Evolutionary conservation across 2,113 vertebrate genomes (phyloP).

Genomic region (Odobenus rosmarus): DNA sequence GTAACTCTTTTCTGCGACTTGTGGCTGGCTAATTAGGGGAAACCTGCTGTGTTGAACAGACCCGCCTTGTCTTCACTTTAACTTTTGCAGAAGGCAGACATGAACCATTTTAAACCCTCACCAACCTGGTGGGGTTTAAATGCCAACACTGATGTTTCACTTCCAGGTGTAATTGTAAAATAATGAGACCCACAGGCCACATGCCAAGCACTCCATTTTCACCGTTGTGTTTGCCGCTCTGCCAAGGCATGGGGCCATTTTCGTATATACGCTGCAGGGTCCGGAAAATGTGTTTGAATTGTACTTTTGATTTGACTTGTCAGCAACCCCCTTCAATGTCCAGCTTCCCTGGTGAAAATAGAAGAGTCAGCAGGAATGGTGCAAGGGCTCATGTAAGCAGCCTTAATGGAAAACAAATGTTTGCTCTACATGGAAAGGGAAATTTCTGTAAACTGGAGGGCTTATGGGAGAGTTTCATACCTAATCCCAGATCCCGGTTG

Average conservation of each 20-base stretch:
- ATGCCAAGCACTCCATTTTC: constrained; percentile 24
- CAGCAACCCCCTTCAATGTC: neutral
- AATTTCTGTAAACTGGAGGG: neutral
- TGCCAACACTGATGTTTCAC: constrained; percentile 69
- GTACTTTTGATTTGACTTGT: constrained; percentile 43
- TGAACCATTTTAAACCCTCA: constrained; percentile 67
- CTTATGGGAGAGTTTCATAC: neutral
- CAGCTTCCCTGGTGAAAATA: neutral
- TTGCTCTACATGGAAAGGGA: neutral
- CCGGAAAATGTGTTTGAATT: neutral
- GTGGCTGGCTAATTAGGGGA: constrained; percentile 71
- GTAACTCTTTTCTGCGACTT: constrained; percentile 70
- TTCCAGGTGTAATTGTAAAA: constrained; percentile 40
- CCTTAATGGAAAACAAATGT: neutral
- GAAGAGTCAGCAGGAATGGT: neutral
- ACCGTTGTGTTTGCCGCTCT: constrained; percentile 17
- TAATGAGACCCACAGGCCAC: constrained; percentile 35
- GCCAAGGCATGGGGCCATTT: constrained; percentile 49
- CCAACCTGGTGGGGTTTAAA: constrained; percentile 64
- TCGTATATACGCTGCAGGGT: neutral
- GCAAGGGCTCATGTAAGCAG: neutral
- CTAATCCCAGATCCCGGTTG: neutral
- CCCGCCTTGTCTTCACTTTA: constrained; percentile 61
- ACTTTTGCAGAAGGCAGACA: constrained; percentile 64
- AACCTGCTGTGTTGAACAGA: constrained; percentile 69